Evolutionary conservation across 2,113 vertebrate species (phyloP).

Genomic region (Azemiops feae): DNA sequence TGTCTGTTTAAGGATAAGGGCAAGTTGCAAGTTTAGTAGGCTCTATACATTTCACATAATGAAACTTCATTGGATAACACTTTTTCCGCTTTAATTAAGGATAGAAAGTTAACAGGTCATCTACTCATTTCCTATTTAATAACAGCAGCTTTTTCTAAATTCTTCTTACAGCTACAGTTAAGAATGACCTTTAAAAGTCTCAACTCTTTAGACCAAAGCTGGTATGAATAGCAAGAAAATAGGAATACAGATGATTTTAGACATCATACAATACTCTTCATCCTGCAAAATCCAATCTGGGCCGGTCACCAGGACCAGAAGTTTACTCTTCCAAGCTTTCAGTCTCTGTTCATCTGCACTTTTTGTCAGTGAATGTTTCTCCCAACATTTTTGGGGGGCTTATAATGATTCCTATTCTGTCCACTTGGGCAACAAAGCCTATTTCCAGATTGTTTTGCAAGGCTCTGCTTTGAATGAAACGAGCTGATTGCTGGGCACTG

Average conservation of each 20-base stretch:
- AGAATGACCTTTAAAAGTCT: constrained; percentile 1
- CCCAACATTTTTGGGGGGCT: not conserved
- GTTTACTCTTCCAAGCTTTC: not conserved
- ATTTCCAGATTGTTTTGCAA: not conserved
- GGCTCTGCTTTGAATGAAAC: not conserved
- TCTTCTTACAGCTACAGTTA: constrained; percentile 23
- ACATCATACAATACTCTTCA: not conserved
- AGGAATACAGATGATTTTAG: not conserved
- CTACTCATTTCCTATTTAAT: constrained; percentile 14
- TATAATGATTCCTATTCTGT: not conserved
- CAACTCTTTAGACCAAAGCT: not conserved
- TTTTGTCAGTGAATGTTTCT: not conserved
- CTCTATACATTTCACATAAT: not conserved
- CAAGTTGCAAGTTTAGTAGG: not conserved
- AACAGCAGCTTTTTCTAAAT: not conserved
- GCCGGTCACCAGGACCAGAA: not conserved
- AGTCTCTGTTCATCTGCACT: not conserved
- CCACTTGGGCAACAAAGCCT: not conserved
- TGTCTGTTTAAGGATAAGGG: not conserved
- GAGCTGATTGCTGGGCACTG: not conserved
- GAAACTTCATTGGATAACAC: not conserved
- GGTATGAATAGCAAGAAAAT: not conserved
- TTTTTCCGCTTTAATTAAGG: constrained; percentile 36
- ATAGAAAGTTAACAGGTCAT: constrained; percentile 21
- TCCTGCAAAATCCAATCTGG: not conserved